A percentile compares a stretch with the other conserved stretches of the same genome.
Conservation (phyloP, 2,888 invertebrate genomes). For the Busseola fusca region DNA sequence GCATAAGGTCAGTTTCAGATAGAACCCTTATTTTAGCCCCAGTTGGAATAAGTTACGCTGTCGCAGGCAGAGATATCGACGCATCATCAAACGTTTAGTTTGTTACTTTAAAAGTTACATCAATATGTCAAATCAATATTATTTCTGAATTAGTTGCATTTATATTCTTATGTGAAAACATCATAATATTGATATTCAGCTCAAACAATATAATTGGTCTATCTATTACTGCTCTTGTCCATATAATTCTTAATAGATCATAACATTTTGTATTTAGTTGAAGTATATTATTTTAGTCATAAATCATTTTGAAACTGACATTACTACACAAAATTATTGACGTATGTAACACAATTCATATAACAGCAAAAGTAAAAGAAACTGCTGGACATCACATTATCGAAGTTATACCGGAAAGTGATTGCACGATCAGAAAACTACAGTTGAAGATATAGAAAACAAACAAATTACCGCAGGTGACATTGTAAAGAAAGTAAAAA, state of each 20-base stretch:
- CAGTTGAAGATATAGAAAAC: not conserved
- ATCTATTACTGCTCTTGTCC: conserved; percentile 3
- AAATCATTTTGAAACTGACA: not conserved
- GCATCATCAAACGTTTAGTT: no score
- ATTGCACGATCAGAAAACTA: not conserved
- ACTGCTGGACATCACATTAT: not conserved
- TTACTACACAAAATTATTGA: not conserved
- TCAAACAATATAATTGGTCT: conserved; percentile 9
- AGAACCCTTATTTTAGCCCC: not conserved
- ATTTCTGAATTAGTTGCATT: not conserved
- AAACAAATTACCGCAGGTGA: conserved; percentile 26
- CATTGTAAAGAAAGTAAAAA: conserved; percentile 63
- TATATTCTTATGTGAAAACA: not conserved
- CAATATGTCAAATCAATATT: not conserved
- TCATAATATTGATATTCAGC: not conserved
- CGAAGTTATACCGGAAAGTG: not conserved
- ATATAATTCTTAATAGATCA: not conserved
- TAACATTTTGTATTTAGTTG: conserved; percentile 19
- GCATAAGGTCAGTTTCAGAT: conserved; percentile 91
- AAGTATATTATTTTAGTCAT: not conserved
- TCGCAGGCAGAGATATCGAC: not conserved
- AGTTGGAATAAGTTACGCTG: not conserved
- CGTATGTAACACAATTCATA: not conserved
- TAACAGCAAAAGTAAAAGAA: not conserved
- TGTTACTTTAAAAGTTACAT: not conserved